Conservation (phyloP, 2,888 invertebrate species). For the Antheraea assamensis region DNA sequence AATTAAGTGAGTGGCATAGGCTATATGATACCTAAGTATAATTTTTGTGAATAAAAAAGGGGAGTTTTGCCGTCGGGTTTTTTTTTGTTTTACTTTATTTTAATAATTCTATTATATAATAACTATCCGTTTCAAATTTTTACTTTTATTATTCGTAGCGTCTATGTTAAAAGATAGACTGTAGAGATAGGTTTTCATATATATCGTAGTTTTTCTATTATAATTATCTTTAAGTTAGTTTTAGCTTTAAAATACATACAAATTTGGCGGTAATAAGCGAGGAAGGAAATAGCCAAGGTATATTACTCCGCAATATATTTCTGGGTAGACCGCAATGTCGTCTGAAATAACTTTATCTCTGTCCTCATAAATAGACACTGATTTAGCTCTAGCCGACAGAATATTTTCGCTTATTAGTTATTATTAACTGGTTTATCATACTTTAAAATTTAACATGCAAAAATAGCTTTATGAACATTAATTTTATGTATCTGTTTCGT, state of each 20-base stretch:
- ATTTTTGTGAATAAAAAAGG: too few relatives aligned
- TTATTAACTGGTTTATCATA: not conserved
- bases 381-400: not conserved
- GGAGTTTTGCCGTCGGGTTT: too few relatives aligned
- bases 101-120: too few relatives aligned
- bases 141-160: too few relatives aligned
- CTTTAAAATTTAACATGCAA: not conserved
- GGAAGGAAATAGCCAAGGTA: not conserved
- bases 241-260: not conserved
- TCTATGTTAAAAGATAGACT: too few relatives aligned
- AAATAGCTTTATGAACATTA: not conserved
- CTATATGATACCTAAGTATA: too few relatives aligned
- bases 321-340: slow-evolving; percentile 34
- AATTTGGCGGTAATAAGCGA: not conserved
- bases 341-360: slow-evolving; percentile 17
- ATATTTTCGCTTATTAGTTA: slow-evolving; percentile 1
- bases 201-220: too few relatives aligned
- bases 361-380: slow-evolving; percentile 17
- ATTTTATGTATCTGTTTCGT: too few relatives aligned
- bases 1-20: too few relatives aligned
- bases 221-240: not conserved
- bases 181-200: too few relatives aligned
- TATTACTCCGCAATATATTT: slow-evolving; percentile 39
- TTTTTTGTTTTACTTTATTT: too few relatives aligned
- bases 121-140: too few relatives aligned